These are phyloP conservation scores for Serrognathus titanus DNA, from an alignment of 2,888 invertebrate species.

Conservation along the genomic window DNA sequence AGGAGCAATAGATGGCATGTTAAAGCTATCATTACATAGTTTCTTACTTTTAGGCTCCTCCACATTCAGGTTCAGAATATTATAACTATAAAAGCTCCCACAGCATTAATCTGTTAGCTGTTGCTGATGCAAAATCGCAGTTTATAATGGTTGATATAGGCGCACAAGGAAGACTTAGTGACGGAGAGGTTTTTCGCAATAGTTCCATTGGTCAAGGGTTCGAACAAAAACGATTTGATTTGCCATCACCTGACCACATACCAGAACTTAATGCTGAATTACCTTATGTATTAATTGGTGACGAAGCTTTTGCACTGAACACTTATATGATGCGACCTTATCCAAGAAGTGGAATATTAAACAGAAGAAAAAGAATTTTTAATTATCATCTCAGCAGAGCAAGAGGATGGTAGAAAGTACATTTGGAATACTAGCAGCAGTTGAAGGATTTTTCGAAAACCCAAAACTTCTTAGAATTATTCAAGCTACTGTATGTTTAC, in stretches of 20 bases:
- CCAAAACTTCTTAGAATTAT: no score
- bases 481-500: no score
- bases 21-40: background rate
- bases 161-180: slow-evolving; percentile 6
- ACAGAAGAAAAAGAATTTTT: no score
- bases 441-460: no score
- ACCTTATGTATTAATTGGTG: slow-evolving; percentile 2
- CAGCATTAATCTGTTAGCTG: slow-evolving; percentile 22
- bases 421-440: no score
- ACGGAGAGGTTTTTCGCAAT: slow-evolving; percentile 7
- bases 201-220: slow-evolving; percentile 4
- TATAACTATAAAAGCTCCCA: slow-evolving; percentile 25
- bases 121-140: slow-evolving; percentile 22
- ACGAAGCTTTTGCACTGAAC: slow-evolving; percentile 3
- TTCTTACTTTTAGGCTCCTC: slow-evolving; percentile 18
- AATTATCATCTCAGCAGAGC: no score
- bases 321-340: background rate
- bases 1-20: slow-evolving; percentile 23
- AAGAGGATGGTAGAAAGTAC: no score
- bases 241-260: slow-evolving; percentile 2
- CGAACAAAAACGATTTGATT: slow-evolving; percentile 1
- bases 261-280: background rate
- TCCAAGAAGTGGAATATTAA: no score
- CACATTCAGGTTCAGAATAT: slow-evolving; percentile 20
- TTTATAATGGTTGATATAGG: slow-evolving; percentile 3